A percentile compares a stretch with the other conserved stretches of the same genome.
phyloP scores from a whole-genome alignment of 2,797 vertebrate genomes.

The Enteromius radiatus region DNA sequence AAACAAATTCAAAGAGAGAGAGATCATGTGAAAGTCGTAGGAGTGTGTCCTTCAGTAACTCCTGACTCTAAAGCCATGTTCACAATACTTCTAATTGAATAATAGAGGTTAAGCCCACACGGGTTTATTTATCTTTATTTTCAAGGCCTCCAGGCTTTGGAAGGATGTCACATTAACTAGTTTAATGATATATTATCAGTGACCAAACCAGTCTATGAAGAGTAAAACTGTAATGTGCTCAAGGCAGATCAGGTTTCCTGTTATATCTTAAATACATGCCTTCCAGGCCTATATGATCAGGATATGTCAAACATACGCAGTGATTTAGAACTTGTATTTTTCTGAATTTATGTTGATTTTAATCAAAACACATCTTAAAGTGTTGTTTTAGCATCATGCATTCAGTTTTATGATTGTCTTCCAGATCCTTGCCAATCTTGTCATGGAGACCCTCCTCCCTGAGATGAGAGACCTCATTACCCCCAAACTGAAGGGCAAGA shows the following conservation, averaged over 20 bases:
- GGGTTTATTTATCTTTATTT: constrained; percentile 3
- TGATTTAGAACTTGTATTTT: not conserved
- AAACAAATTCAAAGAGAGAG: not conserved
- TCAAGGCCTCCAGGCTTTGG: not conserved
- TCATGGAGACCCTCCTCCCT: constrained; percentile 90
- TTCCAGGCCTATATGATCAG: not conserved
- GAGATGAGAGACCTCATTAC: constrained; percentile 85
- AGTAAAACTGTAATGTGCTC: not conserved
- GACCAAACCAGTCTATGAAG: not conserved
- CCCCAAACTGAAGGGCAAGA: constrained; percentile 89
- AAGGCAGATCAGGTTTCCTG: constrained; percentile 14
- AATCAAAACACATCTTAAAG: not conserved
- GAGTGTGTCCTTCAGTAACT: constrained; percentile 3
- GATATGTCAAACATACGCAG: not conserved
- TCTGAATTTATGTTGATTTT: not conserved
- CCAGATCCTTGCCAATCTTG: constrained; percentile 92
- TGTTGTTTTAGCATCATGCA: too few relatives aligned
- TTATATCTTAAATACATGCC: constrained; percentile 10
- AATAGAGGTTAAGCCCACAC: not conserved
- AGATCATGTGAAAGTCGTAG: not conserved
- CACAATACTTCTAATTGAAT: not conserved
- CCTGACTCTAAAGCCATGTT: not conserved
- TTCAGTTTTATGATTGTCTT: not conserved
- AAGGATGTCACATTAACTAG: not conserved
- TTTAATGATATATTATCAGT: not conserved